Base-by-base conservation (phyloP, 2,888 invertebrate species). In the Pandemis corylana region DNA sequence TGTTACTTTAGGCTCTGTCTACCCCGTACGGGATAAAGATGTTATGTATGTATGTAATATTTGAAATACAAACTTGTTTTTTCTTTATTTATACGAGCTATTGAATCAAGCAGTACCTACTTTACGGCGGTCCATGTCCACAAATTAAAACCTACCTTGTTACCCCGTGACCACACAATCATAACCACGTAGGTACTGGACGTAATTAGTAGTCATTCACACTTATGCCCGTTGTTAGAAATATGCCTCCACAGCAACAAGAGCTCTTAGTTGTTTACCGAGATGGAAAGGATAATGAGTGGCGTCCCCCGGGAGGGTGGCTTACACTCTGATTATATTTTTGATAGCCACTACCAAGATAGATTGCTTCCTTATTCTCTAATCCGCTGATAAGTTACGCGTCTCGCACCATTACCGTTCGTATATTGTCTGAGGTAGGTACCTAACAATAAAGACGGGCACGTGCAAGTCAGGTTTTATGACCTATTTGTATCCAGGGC, bases 241-340 rank as follows among this genome's bases (percentile, higher is more conserved):
- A 69, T 69, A 69, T 59, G 59, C 20, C 20, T n/a, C 28, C n/a
- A 53, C 13, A 5, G 7, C 62, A 10, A 70, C 71, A 59, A 72
- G 71, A 66, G 76, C 71, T 68, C 70, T 65, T 69, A 62, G 59
- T 65, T 67, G 68, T 72, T 71, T 59, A 65, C 61, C 53, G 68
- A 80, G 78, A 81, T 82, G 77, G 79, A 66, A 79, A 80, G 81
- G 80, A 87, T 89, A 89, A 88, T 89, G 81, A 86, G 80, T 49
- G 69, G 72, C 41, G 76, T 84, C 86, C 75, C 51, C 75, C 49
- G 79, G 80, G 86, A 77, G 78, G 80, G 66, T 69, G 76, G 67
- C 68, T 73, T 71, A 74, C 71, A 67, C 36, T 49, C 59, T 68
- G 65, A 63, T 63, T 46, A 70, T 67, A 72, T 72, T 72, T 76